These are phyloP conservation scores for Schlechtendalia chinensis DNA, from an alignment of 1,140 invertebrate species.

Conservation along the genomic window DNA sequence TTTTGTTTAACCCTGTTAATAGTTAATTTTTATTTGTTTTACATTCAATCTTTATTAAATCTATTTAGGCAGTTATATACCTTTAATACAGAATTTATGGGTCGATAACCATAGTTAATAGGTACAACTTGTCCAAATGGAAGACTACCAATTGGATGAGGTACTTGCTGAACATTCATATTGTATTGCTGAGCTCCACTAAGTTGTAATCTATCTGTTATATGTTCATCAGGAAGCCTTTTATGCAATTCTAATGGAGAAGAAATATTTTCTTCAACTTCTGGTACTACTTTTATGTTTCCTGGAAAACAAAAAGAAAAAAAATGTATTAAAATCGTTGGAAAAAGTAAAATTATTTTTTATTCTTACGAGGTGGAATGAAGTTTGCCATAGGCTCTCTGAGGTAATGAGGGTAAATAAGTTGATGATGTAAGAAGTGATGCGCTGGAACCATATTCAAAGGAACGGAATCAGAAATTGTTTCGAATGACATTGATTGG, in stretches of 20 bases:
- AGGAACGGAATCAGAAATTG: background rate
- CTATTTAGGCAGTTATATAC: no score
- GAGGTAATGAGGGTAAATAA: conserved; percentile 70
- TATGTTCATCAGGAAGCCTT: conserved; percentile 23
- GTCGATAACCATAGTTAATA: conserved; percentile 28
- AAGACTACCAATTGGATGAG: conserved; percentile 39
- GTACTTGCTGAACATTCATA: background rate
- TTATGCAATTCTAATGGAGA: conserved; percentile 33
- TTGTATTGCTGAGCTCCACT: background rate
- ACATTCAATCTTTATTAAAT: no score
- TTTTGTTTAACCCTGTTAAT: background rate
- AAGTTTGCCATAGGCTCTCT: conserved; percentile 62
- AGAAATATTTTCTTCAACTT: conserved; percentile 42
- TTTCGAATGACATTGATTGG: conserved; percentile 1
- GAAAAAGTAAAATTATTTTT: background rate
- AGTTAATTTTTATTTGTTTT: no score
- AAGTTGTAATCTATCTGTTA: conserved; percentile 28
- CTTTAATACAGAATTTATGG: conserved; percentile 28
- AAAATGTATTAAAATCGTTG: background rate
- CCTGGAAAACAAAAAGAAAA: background rate
- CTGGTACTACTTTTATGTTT: conserved; percentile 15
- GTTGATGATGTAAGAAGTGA: conserved; percentile 59
- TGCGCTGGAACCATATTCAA: conserved; percentile 43
- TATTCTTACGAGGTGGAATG: conserved; percentile 56
- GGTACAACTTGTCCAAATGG: conserved; percentile 35